Percentiles rank a stretch among this genome's conserved stretches.
Evolutionary conservation across 2,797 vertebrate genomes (phyloP).

Genomic region (Apogon talboti): DNA sequence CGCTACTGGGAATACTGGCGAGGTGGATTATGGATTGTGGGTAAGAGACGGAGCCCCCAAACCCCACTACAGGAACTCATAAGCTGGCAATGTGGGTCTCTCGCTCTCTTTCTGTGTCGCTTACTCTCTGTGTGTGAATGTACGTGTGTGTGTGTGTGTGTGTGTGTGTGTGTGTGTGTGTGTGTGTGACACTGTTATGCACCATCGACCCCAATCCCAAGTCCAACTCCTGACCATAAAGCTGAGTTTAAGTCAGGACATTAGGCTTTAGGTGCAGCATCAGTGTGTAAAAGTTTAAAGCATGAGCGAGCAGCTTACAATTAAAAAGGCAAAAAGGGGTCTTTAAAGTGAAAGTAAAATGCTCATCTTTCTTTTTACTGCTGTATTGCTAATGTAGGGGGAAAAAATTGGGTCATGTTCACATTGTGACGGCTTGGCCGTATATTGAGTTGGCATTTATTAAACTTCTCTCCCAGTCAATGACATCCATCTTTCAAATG

Average conservation of each 20-base stretch:
- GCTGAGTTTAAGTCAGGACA: conserved; percentile 23
- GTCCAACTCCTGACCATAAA: conserved; percentile 31
- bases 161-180: conserved; percentile 16
- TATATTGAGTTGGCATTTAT: not conserved
- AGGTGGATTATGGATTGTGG: conserved; percentile 9
- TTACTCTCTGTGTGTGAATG: not conserved
- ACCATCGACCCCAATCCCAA: conserved; percentile 55
- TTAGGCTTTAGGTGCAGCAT: not conserved
- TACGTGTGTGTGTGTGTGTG: not conserved
- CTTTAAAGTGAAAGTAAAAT: conserved; percentile 8
- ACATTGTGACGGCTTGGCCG: not conserved
- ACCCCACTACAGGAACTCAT: conserved; percentile 23
- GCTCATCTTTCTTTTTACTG: not conserved
- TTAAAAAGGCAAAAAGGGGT: not conserved
- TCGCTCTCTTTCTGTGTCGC: not conserved
- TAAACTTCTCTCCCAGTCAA: not conserved
- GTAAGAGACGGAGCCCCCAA: not conserved
- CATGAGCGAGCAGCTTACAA: conserved; percentile 14
- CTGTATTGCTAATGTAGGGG: not conserved
- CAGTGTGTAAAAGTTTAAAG: not conserved
- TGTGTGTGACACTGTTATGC: conserved; percentile 40
- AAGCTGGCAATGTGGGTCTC: conserved; percentile 7
- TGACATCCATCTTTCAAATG: not conserved
- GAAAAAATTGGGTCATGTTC: conserved; percentile 18
- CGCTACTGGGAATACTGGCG: conserved; percentile 29